Evolutionary conservation across 1,140 invertebrate genomes (phyloP), one percentile per base, ranked within the genome.

Genomic region (Philopotamus ludificatus): DNA sequence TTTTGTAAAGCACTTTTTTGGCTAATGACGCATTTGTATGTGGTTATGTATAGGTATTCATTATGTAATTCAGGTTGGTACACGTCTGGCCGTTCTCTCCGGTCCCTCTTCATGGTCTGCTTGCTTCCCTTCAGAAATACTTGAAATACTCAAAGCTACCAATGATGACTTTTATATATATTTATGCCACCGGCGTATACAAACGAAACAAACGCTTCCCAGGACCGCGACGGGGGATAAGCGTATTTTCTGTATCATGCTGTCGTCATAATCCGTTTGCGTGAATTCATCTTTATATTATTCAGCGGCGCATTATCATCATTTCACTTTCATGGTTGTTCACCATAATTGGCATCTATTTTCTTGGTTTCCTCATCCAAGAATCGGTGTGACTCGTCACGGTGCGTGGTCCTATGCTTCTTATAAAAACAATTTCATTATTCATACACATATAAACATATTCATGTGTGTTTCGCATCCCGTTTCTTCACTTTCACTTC

Each of bases 291-390:
- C 26, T 39, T 42, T 41, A n/a, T 28, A 47, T 47, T 47, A 47
- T 47, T 7, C 28, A 34, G 18, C 9, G 1, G 8, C 3, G 15
- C 53, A 26, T 41, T 21, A 34, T 55, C 25, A 20, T 57, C 54
- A 57, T 57, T 57, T 57, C 54, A 57, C 54, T 57, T 57, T 57
- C 54, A 57, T 42, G 54, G n/a, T 20, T 57, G 39, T 34, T 39
- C 54, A 42, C 54, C 15, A 57, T 42, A 39, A 57, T 57, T 41
- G 28, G 26, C 54, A 15, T 15, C 20, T 21, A 28, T 57, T 57
- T 57, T 57, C 50, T 53, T 55, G 39, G 39, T 57, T 57, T 57
- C 54, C 54, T 57, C 54, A 57, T 57, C 54, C 54, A 20, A 57
- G 54, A 41, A 42, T 39, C 54, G 54, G 16, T n/a, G 28, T 42